Evolutionary conservation across 2,888 invertebrate species (phyloP).

Genomic region (Bimastos eiseni): DNA sequence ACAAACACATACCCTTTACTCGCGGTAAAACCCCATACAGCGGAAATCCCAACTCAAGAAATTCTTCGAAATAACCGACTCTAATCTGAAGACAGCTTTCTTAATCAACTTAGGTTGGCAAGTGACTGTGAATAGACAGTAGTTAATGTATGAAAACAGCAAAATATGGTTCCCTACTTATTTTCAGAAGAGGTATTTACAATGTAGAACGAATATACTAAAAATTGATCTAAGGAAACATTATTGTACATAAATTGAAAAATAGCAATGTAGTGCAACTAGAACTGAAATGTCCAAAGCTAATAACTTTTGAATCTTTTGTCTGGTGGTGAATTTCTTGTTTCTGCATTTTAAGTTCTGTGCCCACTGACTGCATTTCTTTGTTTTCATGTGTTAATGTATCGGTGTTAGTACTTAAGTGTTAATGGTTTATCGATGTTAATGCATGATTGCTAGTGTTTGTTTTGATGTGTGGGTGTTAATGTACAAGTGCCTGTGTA

Average conservation of each 20-base stretch:
- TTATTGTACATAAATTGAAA: not conserved
- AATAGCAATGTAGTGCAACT: not conserved
- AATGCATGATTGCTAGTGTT: too few species aligned
- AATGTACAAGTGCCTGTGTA: too few species aligned
- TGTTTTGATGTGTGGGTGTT: too few species aligned
- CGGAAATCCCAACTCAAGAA: slow-evolving; percentile 41
- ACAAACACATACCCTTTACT: slow-evolving; percentile 96
- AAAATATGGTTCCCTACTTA: not conserved
- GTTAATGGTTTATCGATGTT: too few species aligned
- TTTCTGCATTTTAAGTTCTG: not conserved
- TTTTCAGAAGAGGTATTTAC: not conserved
- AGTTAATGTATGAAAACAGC: not conserved
- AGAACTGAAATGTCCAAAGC: not conserved
- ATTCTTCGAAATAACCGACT: slow-evolving; percentile 15
- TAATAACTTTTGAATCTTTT: not conserved
- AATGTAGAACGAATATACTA: not conserved
- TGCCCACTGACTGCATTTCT: not conserved
- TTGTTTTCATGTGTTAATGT: not conserved
- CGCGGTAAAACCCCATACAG: slow-evolving; percentile 92
- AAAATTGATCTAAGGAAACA: not conserved
- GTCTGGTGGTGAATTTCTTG: not conserved
- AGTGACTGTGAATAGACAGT: not conserved
- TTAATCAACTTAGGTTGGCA: not conserved
- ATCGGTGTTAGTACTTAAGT: too few species aligned
- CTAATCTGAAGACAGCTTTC: slow-evolving; percentile 7